Percentiles rank a stretch among this genome's conserved stretches.
phyloP scores from a whole-genome alignment of 1,140 invertebrate genomes.

The Anagrus nilaparvatae region DNA sequence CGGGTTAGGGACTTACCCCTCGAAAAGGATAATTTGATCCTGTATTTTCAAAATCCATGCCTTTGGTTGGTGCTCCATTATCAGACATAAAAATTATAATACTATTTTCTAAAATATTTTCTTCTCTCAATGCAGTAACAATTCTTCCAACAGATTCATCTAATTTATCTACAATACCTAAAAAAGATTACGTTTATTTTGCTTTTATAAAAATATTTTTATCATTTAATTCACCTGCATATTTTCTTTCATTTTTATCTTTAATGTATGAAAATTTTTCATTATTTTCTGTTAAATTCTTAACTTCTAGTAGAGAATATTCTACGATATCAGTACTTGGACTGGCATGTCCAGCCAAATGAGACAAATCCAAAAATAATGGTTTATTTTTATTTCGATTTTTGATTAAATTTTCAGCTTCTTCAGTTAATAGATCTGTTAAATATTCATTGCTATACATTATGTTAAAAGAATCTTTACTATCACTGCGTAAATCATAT shows the following conservation, averaged over 20 bases:
- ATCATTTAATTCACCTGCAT: constrained; percentile 31
- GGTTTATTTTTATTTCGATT: constrained; percentile 41
- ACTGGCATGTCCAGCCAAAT: constrained; percentile 45
- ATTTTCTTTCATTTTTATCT: constrained; percentile 39
- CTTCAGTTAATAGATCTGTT: constrained; percentile 47
- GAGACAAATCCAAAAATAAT: constrained; percentile 50
- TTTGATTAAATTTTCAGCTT: constrained; percentile 44
- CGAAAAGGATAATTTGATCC: constrained; percentile 59
- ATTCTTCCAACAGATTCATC: constrained; percentile 49
- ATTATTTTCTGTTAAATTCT: constrained; percentile 32
- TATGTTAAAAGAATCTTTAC: too few species aligned
- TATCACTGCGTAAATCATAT: constrained; percentile 3
- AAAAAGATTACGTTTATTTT: constrained; percentile 18
- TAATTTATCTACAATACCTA: constrained; percentile 48
- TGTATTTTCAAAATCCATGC: constrained; percentile 40
- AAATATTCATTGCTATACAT: constrained; percentile 51
- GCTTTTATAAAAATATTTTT: background rate
- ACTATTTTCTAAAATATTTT: constrained; percentile 39
- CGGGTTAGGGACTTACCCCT: constrained; percentile 46
- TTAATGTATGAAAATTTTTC: constrained; percentile 42
- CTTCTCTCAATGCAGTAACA: constrained; percentile 35
- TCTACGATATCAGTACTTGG: constrained; percentile 15
- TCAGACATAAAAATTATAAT: constrained; percentile 47
- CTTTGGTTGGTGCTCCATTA: constrained; percentile 47
- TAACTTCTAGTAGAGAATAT: constrained; percentile 16